Conservation (phyloP, 1,140 invertebrate species). For the Drosophila takahashii region DNA sequence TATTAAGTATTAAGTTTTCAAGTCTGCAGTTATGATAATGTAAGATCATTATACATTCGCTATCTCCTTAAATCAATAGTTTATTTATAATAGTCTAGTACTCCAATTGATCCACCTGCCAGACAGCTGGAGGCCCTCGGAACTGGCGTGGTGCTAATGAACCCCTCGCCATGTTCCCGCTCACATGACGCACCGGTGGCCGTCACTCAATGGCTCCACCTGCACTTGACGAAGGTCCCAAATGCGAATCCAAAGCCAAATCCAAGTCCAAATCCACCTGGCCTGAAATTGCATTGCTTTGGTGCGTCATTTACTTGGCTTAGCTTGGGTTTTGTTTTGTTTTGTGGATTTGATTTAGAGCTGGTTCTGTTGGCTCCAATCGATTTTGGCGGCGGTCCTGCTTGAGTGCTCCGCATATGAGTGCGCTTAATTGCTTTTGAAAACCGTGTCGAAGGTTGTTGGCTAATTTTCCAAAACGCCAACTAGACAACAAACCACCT, state of each 20-base stretch:
- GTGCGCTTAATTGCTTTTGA: slow-evolving; percentile 70
- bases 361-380: slow-evolving; percentile 8
- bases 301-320: slow-evolving; percentile 36
- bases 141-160: slow-evolving; percentile 9
- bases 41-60: too few relatives aligned
- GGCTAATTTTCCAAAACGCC: slow-evolving; percentile 63
- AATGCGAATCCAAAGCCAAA: slow-evolving; percentile 6
- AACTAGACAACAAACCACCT: slow-evolving; percentile 43
- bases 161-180: neutral
- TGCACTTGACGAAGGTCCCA: slow-evolving; percentile 46
- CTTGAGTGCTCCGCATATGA: slow-evolving; percentile 58
- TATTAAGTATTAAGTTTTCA: too few relatives aligned
- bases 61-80: neutral
- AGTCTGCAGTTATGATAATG: too few relatives aligned
- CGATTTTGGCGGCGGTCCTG: slow-evolving; percentile 62
- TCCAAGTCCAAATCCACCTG: slow-evolving; percentile 17
- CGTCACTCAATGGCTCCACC: slow-evolving; percentile 22
- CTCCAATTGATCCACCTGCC: neutral
- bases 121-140: slow-evolving; percentile 2
- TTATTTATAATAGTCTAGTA: neutral
- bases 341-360: slow-evolving; percentile 11
- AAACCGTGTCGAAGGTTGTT: slow-evolving; percentile 66
- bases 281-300: slow-evolving; percentile 27
- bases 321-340: neutral
- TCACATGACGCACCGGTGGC: slow-evolving; percentile 24